These are phyloP conservation scores for Chelon labrosus DNA, from an alignment of 2,797 vertebrate species.

Conservation along the genomic window DNA sequence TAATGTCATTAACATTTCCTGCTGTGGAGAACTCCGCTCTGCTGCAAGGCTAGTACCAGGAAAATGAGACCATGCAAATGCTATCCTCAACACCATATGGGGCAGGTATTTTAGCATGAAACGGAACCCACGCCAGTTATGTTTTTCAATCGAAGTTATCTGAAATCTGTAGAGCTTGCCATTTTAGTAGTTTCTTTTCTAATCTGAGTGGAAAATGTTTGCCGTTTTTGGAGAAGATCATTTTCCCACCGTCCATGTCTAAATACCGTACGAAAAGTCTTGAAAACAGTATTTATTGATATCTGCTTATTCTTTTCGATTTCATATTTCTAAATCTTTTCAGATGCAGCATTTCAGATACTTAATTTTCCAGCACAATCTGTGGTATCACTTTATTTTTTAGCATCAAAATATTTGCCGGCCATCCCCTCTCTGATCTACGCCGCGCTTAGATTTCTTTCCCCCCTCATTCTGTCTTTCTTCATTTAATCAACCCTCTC, in stretches of 20 bases:
- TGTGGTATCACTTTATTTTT: conserved; percentile 35
- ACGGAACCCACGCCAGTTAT: neutral
- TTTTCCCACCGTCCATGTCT: too few relatives aligned
- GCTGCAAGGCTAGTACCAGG: neutral
- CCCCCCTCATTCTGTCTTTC: conserved; percentile 26
- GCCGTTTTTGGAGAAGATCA: neutral
- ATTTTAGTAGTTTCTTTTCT: neutral
- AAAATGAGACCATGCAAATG: conserved; percentile 9
- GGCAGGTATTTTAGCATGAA: neutral
- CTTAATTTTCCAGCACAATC: neutral
- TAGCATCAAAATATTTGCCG: conserved; percentile 33
- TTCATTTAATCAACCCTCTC: conserved; percentile 60
- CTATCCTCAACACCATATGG: neutral
- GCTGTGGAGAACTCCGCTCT: conserved; percentile 7
- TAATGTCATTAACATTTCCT: neutral
- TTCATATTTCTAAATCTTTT: neutral
- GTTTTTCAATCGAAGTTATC: neutral
- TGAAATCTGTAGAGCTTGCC: neutral
- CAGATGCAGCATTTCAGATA: conserved; percentile 6
- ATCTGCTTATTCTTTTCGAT: neutral
- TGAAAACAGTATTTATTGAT: neutral
- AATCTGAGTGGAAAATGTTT: too few relatives aligned
- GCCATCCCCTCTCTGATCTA: conserved; percentile 37
- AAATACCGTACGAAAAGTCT: neutral
- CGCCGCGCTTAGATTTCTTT: neutral